Conservation (phyloP, 2,797 vertebrate species). For the Clangula hyemalis region DNA sequence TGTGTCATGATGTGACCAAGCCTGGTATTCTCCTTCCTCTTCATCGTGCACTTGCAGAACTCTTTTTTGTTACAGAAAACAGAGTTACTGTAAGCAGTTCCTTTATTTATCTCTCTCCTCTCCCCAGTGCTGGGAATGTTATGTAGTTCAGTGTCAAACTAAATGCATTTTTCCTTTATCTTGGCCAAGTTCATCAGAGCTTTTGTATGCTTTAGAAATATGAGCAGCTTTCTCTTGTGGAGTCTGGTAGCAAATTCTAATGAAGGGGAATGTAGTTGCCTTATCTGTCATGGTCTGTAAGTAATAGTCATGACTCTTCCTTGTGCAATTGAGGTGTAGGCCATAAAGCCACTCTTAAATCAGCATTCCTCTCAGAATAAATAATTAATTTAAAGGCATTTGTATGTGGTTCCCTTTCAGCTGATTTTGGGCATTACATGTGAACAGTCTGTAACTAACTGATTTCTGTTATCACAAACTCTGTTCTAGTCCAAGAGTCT, state of each 20-base stretch:
- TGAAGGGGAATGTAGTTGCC: not conserved
- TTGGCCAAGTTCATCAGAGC: not conserved
- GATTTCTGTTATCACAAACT: not conserved
- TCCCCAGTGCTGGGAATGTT: not conserved
- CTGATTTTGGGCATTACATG: not conserved
- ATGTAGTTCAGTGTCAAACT: not conserved
- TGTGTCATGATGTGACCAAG: slow-evolving; percentile 86
- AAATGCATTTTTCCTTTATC: not conserved
- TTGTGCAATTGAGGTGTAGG: not conserved
- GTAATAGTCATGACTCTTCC: not conserved
- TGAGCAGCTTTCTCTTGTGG: not conserved
- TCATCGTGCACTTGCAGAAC: slow-evolving; percentile 94
- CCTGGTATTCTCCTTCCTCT: slow-evolving; percentile 91
- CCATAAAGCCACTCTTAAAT: not conserved
- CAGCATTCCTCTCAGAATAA: no score
- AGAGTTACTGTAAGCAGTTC: slow-evolving; percentile 86
- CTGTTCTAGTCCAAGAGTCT: not conserved
- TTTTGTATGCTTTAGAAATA: not conserved
- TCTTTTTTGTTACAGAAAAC: slow-evolving; percentile 94
- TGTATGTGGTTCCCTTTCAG: not conserved
- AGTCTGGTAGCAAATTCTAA: not conserved
- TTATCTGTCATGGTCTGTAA: not conserved
- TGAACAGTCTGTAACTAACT: not conserved
- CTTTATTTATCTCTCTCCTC: not conserved
- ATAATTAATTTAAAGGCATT: not conserved